A percentile compares a stretch with the other conserved stretches of the same genome.
phyloP scores from a whole-genome alignment of 37 sponge, comb jelly and placozoan genomes.

The Eunapius fragilis region DNA sequence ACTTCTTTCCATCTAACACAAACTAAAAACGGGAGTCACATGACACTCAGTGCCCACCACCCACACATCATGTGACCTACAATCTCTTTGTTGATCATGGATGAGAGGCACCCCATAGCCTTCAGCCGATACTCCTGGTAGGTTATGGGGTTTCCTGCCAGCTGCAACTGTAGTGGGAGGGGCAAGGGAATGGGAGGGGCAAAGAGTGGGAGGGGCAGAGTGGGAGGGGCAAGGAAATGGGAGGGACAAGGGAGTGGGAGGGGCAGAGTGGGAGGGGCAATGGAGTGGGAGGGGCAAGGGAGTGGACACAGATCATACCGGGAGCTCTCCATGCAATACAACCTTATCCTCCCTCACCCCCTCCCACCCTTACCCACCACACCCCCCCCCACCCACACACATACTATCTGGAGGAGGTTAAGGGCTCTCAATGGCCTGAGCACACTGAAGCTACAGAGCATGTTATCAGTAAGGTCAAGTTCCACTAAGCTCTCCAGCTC shows the following conservation, averaged over 20 bases:
- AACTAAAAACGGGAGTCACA: constrained; percentile 22
- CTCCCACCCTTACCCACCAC: not conserved
- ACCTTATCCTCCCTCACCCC: not conserved
- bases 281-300: no score
- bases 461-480: constrained; percentile 68
- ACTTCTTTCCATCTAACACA: constrained; percentile 59
- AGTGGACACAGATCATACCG: no score
- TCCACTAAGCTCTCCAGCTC: constrained; percentile 49
- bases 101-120: constrained; percentile 35
- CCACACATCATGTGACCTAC: constrained; percentile 13
- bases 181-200: not conserved
- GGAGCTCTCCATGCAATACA: not conserved
- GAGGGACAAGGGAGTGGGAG: not conserved
- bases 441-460: constrained; percentile 16
- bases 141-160: constrained; percentile 60
- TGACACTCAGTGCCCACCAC: not conserved
- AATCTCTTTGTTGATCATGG: constrained; percentile 19
- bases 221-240: not conserved
- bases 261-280: not conserved
- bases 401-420: constrained; percentile 45
- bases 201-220: not conserved
- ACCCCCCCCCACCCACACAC: not conserved
- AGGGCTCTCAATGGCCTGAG: constrained; percentile 47
- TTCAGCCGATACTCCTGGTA: constrained; percentile 60
- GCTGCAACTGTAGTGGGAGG: constrained; percentile 11